Evolutionary conservation across 2,888 invertebrate genomes (phyloP).

Genomic region (Drosophila engyochracea): DNA sequence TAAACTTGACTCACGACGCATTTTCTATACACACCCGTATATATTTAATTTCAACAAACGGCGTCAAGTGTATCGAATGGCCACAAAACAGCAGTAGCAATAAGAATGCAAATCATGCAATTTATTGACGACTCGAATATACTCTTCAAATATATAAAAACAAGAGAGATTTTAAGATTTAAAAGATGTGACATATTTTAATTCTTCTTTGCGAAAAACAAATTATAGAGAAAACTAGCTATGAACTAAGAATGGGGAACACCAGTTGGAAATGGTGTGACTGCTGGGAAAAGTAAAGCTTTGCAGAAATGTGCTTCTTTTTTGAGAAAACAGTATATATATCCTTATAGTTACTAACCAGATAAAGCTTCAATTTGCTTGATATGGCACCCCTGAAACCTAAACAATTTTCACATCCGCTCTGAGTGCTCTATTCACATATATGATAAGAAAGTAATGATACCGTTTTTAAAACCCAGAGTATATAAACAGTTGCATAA

Average conservation of each 20-base stretch:
- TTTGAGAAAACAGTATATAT: too few species aligned
- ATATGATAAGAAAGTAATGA: background rate
- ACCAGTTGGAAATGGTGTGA: background rate
- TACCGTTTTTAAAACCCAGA: conserved; percentile 31
- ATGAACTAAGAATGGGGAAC: background rate
- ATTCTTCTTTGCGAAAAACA: background rate
- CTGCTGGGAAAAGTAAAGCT: background rate
- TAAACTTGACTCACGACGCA: conserved; percentile 82
- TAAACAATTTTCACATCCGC: background rate
- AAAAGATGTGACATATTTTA: background rate
- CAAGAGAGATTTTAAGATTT: too few species aligned
- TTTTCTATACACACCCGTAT: conserved; percentile 67
- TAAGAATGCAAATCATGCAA: conserved; percentile 1
- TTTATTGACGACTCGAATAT: conserved; percentile 3
- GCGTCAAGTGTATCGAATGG: conserved; percentile 80
- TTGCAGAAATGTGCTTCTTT: background rate
- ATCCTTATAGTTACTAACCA: too few species aligned
- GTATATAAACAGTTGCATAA: conserved; percentile 75
- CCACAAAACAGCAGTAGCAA: conserved; percentile 29
- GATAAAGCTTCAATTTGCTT: background rate
- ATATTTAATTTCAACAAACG: conserved; percentile 65
- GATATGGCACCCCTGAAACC: too few species aligned
- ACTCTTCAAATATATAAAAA: conserved; percentile 12
- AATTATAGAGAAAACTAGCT: background rate
- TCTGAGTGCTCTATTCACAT: background rate